Percentiles rank a stretch among this genome's conserved stretches.
phyloP scores from a whole-genome alignment of 2,797 vertebrate species.

The Neosalanx taihuensis region DNA sequence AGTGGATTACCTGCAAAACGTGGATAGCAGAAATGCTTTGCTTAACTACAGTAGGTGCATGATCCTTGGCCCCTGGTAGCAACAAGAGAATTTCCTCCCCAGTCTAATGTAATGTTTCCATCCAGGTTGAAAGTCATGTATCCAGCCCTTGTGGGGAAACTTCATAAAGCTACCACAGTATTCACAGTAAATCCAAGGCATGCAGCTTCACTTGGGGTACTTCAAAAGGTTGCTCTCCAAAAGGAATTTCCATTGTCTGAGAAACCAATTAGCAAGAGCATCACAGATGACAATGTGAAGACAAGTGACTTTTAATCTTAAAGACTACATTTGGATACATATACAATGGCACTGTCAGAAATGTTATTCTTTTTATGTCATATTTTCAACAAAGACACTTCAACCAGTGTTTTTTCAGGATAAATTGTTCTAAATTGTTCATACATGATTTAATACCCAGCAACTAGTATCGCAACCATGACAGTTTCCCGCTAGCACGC shows the following conservation, averaged over 20 bases:
- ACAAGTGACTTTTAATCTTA: constrained; percentile 53
- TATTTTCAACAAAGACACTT: constrained; percentile 31
- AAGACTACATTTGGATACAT: constrained; percentile 37
- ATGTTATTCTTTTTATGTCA: constrained; percentile 12
- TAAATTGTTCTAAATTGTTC: background rate
- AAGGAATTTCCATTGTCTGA: constrained; percentile 63
- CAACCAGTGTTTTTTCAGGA: constrained; percentile 35
- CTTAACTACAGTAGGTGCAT: constrained; percentile 6
- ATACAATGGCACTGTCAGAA: background rate
- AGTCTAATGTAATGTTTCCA: constrained; percentile 51
- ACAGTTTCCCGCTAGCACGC: too few species aligned
- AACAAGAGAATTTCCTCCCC: constrained; percentile 35
- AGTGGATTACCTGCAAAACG: too few species aligned
- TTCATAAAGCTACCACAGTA: constrained; percentile 61
- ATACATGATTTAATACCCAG: too few species aligned
- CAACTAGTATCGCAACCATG: too few species aligned
- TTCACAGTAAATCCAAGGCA: constrained; percentile 58
- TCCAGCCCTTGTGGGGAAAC: constrained; percentile 45
- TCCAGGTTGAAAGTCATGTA: constrained; percentile 57
- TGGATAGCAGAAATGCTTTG: too few species aligned
- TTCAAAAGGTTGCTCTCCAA: constrained; percentile 65
- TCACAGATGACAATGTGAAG: constrained; percentile 48
- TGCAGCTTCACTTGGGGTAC: constrained; percentile 51
- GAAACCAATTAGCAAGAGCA: constrained; percentile 56
- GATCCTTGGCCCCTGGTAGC: constrained; percentile 21